Conservation (phyloP, 2,888 invertebrate species). For the Linyphia triangularis region DNA sequence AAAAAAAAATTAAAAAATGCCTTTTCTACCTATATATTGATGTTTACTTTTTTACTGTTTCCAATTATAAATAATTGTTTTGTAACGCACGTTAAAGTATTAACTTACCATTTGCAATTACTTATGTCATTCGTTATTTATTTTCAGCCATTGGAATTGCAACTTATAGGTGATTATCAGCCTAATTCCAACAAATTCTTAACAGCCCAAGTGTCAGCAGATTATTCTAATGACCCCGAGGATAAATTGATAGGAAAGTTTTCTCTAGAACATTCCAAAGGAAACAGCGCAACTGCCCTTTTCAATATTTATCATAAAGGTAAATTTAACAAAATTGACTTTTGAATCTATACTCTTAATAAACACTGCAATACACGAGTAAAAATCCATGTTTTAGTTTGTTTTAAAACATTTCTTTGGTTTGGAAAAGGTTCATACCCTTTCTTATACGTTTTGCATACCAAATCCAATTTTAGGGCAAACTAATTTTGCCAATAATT, state of each 20-base stretch:
- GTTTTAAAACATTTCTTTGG: too few relatives aligned
- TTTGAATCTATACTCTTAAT: too few relatives aligned
- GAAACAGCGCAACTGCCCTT: not conserved
- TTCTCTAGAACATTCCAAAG: conserved; percentile 20
- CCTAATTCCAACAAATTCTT: conserved; percentile 28
- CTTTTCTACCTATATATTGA: not conserved
- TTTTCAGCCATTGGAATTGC: conserved; percentile 62
- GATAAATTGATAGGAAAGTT: conserved; percentile 65
- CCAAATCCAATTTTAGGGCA: too few relatives aligned
- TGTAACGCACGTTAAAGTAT: too few relatives aligned
- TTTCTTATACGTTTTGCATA: too few relatives aligned
- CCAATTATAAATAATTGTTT: not conserved
- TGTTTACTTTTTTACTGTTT: too few relatives aligned
- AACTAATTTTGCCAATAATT: too few relatives aligned
- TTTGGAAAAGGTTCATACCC: too few relatives aligned
- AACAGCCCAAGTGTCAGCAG: conserved; percentile 44
- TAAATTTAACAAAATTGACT: conserved; percentile 20
- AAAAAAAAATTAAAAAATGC: too few relatives aligned
- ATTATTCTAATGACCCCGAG: conserved; percentile 67
- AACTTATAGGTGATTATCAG: conserved; percentile 36
- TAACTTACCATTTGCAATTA: too few relatives aligned
- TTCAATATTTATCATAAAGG: conserved; percentile 63
- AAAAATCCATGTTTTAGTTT: too few relatives aligned
- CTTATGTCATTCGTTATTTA: not conserved
- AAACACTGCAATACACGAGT: too few relatives aligned